Evolutionary conservation across 23 tunicate species (phyloP).

Genomic region (Styela plicata): DNA sequence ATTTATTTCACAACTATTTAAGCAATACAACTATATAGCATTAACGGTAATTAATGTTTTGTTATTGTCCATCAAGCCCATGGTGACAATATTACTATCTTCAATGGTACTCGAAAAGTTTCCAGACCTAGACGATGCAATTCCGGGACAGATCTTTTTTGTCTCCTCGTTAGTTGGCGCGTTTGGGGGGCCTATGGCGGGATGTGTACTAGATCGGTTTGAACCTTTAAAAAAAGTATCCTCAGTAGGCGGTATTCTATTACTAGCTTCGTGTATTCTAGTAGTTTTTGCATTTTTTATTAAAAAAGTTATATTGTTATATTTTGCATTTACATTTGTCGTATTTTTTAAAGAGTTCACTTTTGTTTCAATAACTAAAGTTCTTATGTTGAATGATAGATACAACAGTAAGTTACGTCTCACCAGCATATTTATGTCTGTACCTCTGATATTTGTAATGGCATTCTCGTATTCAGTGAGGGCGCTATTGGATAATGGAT

Average conservation of each 20-base stretch:
- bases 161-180: conserved; percentile 6
- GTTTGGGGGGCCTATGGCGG: not conserved
- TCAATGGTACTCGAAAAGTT: not conserved
- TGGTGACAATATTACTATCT: not conserved
- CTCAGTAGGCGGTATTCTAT: not conserved
- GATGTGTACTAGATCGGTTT: not conserved
- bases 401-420: not conserved
- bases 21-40: not conserved
- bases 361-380: conserved; percentile 1
- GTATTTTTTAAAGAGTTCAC: not conserved
- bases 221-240: not conserved
- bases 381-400: not conserved
- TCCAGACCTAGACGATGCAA: not conserved
- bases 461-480: not conserved
- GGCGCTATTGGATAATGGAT: not conserved
- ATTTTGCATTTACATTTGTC: conserved; percentile 9
- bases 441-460: not conserved
- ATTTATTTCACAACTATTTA: not conserved
- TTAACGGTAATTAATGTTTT: not conserved
- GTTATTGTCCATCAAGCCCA: not conserved
- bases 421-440: conserved; percentile 1
- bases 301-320: not conserved
- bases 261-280: not conserved
- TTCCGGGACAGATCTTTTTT: conserved; percentile 1
- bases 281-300: not conserved